Evolutionary conservation across 2,888 invertebrate species (phyloP).

Genomic region (Trachelus troglodyta): DNA sequence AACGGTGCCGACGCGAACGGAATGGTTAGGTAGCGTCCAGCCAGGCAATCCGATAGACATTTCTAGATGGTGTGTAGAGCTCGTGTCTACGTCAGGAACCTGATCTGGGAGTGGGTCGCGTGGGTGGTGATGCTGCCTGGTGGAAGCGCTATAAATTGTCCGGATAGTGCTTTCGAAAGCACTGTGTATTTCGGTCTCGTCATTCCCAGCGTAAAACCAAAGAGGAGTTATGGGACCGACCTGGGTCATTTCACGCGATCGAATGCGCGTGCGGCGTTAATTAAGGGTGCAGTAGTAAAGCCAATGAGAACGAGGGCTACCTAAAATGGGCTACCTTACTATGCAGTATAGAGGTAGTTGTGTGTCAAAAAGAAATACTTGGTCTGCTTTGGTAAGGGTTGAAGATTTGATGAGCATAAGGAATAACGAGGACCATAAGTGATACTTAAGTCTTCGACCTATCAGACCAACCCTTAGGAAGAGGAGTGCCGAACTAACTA

Average conservation of each 20-base stretch:
- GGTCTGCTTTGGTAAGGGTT: slow-evolving; percentile 2
- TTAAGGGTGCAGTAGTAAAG: background rate
- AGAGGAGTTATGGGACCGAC: background rate
- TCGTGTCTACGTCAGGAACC: background rate
- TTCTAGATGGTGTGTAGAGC: background rate
- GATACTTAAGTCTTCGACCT: slow-evolving; percentile 41
- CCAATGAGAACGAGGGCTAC: background rate
- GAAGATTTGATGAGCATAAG: slow-evolving; percentile 10
- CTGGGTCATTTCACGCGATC: background rate
- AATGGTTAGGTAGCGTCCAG: background rate
- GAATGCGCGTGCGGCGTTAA: background rate
- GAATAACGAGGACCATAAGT: slow-evolving; percentile 34
- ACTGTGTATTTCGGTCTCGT: slow-evolving; percentile 14
- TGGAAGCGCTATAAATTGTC: background rate
- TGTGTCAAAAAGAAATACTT: slow-evolving; percentile 21
- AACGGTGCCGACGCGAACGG: background rate
- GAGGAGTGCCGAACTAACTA: background rate
- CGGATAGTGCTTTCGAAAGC: slow-evolving; percentile 5
- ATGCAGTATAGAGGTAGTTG: slow-evolving; percentile 8
- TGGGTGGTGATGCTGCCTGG: background rate
- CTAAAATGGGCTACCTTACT: background rate
- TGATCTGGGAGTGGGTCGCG: background rate
- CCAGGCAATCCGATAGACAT: background rate
- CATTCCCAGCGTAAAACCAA: slow-evolving; percentile 3
- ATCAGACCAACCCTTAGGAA: slow-evolving; percentile 26